Evolutionary conservation across 64 coral and sea anemone genomes (phyloP).

Genomic region (Porites australiensis): DNA sequence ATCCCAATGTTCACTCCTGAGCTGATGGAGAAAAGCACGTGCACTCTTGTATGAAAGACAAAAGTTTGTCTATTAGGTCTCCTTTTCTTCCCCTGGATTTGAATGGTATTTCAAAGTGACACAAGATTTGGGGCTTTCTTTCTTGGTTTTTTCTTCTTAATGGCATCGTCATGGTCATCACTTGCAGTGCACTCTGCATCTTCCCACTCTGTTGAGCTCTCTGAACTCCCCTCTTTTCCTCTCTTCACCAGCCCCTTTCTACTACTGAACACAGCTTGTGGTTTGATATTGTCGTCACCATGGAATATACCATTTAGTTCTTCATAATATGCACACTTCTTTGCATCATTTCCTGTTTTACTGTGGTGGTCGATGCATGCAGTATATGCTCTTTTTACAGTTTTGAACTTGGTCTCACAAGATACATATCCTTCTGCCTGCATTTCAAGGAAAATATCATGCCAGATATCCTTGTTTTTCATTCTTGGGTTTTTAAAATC

Average conservation of each 20-base stretch:
- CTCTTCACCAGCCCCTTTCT: conserved; percentile 4
- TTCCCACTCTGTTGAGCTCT: too few species aligned
- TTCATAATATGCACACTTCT: conserved; percentile 16
- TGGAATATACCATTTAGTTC: conserved; percentile 4
- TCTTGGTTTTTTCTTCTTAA: too few species aligned
- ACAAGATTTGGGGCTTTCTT: too few species aligned
- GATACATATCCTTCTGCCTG: conserved; percentile 27
- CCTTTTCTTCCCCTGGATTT: too few species aligned
- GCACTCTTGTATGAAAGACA: too few species aligned
- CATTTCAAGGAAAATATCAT: conserved; percentile 58
- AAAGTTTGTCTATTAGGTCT: too few species aligned
- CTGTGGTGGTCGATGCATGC: conserved; percentile 62
- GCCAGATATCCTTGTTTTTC: conserved; percentile 48
- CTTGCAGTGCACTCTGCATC: too few species aligned
- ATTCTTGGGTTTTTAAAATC: conserved; percentile 54
- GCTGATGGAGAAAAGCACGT: too few species aligned
- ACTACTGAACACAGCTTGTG: conserved; percentile 16
- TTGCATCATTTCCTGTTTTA: conserved; percentile 68
- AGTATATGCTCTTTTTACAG: conserved; percentile 68
- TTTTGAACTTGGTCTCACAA: conserved; percentile 73
- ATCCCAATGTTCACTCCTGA: too few species aligned
- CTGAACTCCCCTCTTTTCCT: conserved; percentile 7
- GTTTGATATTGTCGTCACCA: not conserved
- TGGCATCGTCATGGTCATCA: too few species aligned
- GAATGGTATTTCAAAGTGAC: too few species aligned